phyloP scores from a whole-genome alignment of 53 echinoderm and acorn worm genomes.

The Echinarachnius parma region DNA sequence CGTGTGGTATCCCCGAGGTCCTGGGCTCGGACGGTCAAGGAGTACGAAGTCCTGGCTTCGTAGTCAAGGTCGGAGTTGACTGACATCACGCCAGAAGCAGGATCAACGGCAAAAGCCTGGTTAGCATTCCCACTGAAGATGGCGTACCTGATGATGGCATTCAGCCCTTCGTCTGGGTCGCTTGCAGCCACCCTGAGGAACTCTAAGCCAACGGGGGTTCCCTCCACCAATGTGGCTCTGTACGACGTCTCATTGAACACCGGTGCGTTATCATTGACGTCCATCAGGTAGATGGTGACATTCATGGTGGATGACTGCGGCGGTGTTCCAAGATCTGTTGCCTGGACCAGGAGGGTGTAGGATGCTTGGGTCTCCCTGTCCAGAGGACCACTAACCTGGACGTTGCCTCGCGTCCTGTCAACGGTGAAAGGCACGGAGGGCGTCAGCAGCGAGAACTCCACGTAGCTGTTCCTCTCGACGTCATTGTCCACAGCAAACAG shows the following conservation, averaged over 20 bases:
- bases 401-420: constrained; percentile 64
- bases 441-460: constrained; percentile 66
- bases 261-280: constrained; percentile 81
- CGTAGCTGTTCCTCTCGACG: constrained; percentile 82
- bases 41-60: constrained; percentile 59
- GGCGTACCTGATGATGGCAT: constrained; percentile 62
- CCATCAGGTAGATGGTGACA: constrained; percentile 60
- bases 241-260: constrained; percentile 53
- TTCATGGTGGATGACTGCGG: constrained; percentile 67
- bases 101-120: constrained; percentile 61
- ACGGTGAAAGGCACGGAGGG: constrained; percentile 67
- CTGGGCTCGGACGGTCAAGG: constrained; percentile 74
- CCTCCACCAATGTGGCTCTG: constrained; percentile 57
- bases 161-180: constrained; percentile 71
- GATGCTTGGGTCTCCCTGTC: constrained; percentile 59
- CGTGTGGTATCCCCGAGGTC: constrained; percentile 67
- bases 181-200: constrained; percentile 74
- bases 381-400: constrained; percentile 64
- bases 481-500: constrained; percentile 75
- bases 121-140: constrained; percentile 70
- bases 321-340: constrained; percentile 77
- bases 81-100: constrained; percentile 63
- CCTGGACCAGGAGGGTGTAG: constrained; percentile 64
- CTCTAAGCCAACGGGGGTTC: constrained; percentile 73
- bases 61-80: constrained; percentile 60